phyloP scores from a whole-genome alignment of 2,888 invertebrate genomes.

The Stenodera caucasica region DNA sequence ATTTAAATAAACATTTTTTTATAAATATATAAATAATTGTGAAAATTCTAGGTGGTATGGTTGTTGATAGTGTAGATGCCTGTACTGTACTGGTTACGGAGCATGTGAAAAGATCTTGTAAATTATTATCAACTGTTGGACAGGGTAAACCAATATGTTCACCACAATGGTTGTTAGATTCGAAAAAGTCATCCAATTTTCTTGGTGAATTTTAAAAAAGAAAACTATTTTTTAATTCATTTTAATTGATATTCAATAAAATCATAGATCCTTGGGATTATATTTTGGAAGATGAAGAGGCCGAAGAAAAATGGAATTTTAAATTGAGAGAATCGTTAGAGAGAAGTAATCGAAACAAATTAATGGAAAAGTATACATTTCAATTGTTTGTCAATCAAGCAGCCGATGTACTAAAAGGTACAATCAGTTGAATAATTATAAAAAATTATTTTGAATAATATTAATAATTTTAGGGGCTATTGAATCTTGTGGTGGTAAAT shows the following conservation, averaged over 20 bases:
- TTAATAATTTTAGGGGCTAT: slow-evolving; percentile 46
- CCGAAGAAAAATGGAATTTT: slow-evolving; percentile 60
- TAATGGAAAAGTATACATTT: slow-evolving; percentile 44
- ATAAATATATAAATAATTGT: neutral
- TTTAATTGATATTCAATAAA: neutral
- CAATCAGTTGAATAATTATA: neutral
- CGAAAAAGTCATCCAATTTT: slow-evolving; percentile 46
- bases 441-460: slow-evolving; percentile 10
- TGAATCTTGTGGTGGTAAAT: slow-evolving; percentile 52
- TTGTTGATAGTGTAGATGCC: slow-evolving; percentile 57
- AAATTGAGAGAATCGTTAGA: slow-evolving; percentile 48
- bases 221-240: neutral
- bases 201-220: slow-evolving; percentile 42
- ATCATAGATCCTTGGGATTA: slow-evolving; percentile 63
- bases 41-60: slow-evolving; percentile 57
- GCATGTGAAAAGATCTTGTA: slow-evolving; percentile 62
- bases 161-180: slow-evolving; percentile 48
- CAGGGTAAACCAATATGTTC: slow-evolving; percentile 63
- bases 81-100: slow-evolving; percentile 61
- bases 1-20: neutral
- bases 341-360: slow-evolving; percentile 39
- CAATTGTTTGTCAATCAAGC: slow-evolving; percentile 43
- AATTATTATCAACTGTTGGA: slow-evolving; percentile 63
- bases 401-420: slow-evolving; percentile 50
- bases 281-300: slow-evolving; percentile 57